Percentiles rank a stretch among this genome's conserved stretches.
Conservation (phyloP, 2,113 vertebrate genomes). For the Puffinus mauretanicus region DNA sequence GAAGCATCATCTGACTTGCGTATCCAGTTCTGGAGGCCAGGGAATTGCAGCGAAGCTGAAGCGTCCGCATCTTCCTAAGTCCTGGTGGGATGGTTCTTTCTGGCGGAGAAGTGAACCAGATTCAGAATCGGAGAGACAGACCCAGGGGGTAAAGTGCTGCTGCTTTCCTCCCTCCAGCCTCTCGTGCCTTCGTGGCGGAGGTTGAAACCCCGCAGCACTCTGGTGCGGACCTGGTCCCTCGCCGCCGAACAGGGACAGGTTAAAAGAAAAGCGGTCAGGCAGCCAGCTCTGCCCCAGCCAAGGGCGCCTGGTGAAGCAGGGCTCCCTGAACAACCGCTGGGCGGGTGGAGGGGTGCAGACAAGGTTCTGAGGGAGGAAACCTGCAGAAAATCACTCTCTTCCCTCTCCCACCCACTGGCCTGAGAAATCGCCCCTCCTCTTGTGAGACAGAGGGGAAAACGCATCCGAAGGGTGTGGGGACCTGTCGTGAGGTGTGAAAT, state of each 20-base stretch:
- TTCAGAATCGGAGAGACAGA: background rate
- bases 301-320: accelerated
- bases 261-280: background rate
- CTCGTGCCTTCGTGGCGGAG: accelerated
- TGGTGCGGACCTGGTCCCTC: background rate
- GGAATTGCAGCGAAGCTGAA: background rate
- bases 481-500: background rate
- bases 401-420: background rate
- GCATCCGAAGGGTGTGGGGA: accelerated
- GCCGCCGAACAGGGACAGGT: accelerated
- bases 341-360: background rate
- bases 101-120: conserved; percentile 3
- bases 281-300: background rate
- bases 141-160: background rate
- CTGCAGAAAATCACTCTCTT: background rate
- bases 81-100: conserved; percentile 9
- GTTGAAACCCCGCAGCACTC: background rate
- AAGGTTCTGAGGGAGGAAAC: background rate
- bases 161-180: background rate
- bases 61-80: background rate
- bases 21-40: background rate
- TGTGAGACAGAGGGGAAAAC: background rate
- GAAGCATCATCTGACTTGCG: background rate
- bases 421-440: background rate
- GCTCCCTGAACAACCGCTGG: background rate